These are phyloP conservation scores for Caenorhabditis latens DNA, from an alignment of 1,140 invertebrate genomes.

Conservation along the genomic window DNA sequence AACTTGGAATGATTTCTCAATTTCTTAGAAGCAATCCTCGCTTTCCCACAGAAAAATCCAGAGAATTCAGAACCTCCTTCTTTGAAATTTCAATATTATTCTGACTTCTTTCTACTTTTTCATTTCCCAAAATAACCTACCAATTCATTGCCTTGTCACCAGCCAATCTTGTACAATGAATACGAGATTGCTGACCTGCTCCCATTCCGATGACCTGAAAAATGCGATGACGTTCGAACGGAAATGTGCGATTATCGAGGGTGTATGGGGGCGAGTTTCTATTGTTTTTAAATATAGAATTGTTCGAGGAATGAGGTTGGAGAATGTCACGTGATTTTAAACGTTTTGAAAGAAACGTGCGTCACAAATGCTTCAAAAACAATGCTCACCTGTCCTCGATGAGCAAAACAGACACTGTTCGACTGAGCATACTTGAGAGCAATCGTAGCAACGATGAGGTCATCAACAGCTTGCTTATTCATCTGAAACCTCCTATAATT, in stretches of 20 bases:
- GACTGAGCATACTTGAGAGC: slow-evolving; percentile 98
- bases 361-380: neutral
- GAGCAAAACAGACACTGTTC: slow-evolving; percentile 93
- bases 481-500: slow-evolving; percentile 79
- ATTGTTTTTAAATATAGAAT: neutral
- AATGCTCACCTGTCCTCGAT: slow-evolving; percentile 84
- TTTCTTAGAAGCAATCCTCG: no score
- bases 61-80: no score
- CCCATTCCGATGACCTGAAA: slow-evolving; percentile 90
- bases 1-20: no score
- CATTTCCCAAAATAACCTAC: slow-evolving; percentile 79
- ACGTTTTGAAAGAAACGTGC: neutral
- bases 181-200: slow-evolving; percentile 95
- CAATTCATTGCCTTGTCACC: slow-evolving; percentile 98
- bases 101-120: neutral
- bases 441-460: slow-evolving; percentile 94
- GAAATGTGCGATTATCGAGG: slow-evolving; percentile 18
- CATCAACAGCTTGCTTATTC: slow-evolving; percentile 85
- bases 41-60: no score
- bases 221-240: slow-evolving; percentile 34
- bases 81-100: no score
- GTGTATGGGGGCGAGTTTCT: neutral
- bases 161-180: slow-evolving; percentile 95
- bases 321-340: neutral
- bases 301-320: neutral